Percentiles rank a stretch among this genome's conserved stretches.
These are phyloP conservation scores for Caligus rogercresseyi DNA, from an alignment of 1,140 invertebrate genomes.

Conservation along the genomic window DNA sequence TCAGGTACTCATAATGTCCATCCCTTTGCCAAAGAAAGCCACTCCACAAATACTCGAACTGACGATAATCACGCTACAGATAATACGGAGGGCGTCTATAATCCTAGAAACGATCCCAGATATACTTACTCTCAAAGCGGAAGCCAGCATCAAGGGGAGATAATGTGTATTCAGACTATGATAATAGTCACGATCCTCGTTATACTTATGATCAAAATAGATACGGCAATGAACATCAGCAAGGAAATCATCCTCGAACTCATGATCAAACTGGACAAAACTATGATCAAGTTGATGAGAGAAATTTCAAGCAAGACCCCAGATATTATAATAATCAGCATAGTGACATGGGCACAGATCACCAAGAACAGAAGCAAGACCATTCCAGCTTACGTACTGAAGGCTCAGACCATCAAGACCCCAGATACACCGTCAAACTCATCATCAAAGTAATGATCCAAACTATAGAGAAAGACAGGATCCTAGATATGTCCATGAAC, in stretches of 20 bases:
- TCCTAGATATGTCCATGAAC: no score
- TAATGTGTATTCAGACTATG: no score
- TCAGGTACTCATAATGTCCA: not conserved
- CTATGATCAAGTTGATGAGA: not conserved
- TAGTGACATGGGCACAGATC: not conserved
- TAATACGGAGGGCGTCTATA: no score
- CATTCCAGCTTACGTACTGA: not conserved
- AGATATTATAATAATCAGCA: not conserved
- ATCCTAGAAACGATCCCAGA: no score
- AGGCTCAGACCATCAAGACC: no score
- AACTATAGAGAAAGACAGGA: no score
- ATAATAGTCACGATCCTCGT: not conserved
- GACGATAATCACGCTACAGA: no score
- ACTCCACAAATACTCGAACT: no score
- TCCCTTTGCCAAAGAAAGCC: no score
- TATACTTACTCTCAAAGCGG: no score
- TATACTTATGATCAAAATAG: not conserved
- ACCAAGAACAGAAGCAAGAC: not conserved
- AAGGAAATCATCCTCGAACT: not conserved
- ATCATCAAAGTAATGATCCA: not conserved
- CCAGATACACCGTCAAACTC: not conserved
- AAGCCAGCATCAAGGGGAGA: no score
- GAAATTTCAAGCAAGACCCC: not conserved
- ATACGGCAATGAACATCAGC: not conserved
- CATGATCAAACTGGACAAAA: not conserved